Percentiles rank a stretch among this genome's conserved stretches.
Evolutionary conservation across 2,888 invertebrate genomes (phyloP).

Genomic region (Tetragonula carbonaria): DNA sequence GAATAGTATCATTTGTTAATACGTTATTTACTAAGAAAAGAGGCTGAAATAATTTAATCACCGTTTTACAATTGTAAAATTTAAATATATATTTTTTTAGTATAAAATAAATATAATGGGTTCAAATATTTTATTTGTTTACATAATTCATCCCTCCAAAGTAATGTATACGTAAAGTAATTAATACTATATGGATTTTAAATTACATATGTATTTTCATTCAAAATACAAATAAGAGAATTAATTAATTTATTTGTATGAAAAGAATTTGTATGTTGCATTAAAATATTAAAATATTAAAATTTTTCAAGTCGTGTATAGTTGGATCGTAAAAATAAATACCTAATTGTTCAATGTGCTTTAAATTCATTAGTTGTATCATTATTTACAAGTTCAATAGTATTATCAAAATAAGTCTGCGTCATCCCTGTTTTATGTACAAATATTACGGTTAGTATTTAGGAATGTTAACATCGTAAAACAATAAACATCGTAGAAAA

Average conservation of each 20-base stretch:
- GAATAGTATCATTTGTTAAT: constrained; percentile 16
- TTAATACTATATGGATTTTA: constrained; percentile 2
- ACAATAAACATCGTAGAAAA: neutral
- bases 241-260: constrained; percentile 48
- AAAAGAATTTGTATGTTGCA: constrained; percentile 15
- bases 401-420: neutral
- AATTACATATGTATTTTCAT: constrained; percentile 22
- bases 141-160: neutral
- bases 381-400: constrained; percentile 36
- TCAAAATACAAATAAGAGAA: constrained; percentile 23
- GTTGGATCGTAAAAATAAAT: constrained; percentile 39
- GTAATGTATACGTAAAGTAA: neutral
- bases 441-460: neutral
- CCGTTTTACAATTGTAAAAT: constrained; percentile 11
- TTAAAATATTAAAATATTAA: constrained; percentile 8
- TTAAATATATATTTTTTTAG: constrained; percentile 20
- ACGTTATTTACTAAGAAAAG: neutral
- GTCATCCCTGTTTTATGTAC: constrained; percentile 10
- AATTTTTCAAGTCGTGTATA: constrained; percentile 14
- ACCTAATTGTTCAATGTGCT: constrained; percentile 11
- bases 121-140: constrained; percentile 22
- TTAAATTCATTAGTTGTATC: constrained; percentile 33
- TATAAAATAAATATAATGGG: constrained; percentile 41
- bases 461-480: neutral
- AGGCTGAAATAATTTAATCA: constrained; percentile 20